A percentile compares a stretch with the other conserved stretches of the same genome.
Evolutionary conservation across 2,888 invertebrate genomes (phyloP).

Genomic region (Spicauda simplicius): DNA sequence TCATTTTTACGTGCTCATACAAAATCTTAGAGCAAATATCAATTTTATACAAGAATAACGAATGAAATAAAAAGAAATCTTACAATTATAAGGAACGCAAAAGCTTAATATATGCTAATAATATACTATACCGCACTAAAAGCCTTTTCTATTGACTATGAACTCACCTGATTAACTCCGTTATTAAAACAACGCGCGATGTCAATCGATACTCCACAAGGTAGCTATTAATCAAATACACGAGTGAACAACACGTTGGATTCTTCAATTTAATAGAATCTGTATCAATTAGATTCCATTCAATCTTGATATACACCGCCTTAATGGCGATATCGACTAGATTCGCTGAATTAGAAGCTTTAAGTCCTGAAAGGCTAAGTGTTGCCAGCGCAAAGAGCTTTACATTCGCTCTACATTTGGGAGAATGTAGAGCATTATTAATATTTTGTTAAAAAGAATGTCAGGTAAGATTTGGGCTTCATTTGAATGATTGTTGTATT

Average conservation of each 20-base stretch:
- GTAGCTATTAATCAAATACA: not conserved
- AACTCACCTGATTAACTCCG: not conserved
- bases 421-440: not conserved
- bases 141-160: not conserved
- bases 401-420: not conserved
- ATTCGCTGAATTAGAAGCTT: not conserved
- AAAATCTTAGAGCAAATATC: no score
- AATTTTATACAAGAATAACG: no score
- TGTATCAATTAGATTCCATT: not conserved
- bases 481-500: no score
- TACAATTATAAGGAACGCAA: no score
- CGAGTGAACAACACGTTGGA: not conserved
- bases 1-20: no score
- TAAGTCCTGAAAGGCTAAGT: not conserved
- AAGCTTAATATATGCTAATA: no score
- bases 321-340: conserved; percentile 1
- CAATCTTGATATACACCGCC: not conserved
- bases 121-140: no score
- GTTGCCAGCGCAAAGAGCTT: not conserved
- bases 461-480: no score
- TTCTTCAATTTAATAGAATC: not conserved
- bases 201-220: not conserved
- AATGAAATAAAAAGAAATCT: no score
- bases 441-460: no score
- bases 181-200: not conserved